Evolutionary conservation across 2,888 invertebrate genomes (phyloP), one percentile per base, ranked within the genome.

Genomic region (Epinotia demarniana): DNA sequence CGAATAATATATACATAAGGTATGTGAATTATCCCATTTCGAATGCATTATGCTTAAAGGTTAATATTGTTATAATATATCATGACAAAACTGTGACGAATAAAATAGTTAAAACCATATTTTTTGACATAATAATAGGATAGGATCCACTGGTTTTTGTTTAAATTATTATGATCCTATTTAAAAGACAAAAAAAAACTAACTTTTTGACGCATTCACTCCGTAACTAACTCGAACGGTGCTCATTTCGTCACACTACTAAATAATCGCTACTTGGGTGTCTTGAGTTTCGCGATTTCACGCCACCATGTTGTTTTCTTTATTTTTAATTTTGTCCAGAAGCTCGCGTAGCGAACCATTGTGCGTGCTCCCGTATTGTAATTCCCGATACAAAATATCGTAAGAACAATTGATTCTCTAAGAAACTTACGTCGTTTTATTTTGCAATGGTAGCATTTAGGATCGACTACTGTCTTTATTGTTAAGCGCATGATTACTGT

Each of bases 221-320:
- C 57, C 69, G 69, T 66, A 70, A 62, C 66, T 78, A 77, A 80
- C 81, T 79, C 78, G 79, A 79, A 79, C 81, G 83, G 86, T 86
- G 80, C 81, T 78, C 77, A 83, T 82, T 90, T 90, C 84, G 86
- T 78, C 72, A 83, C 78, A 86, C 87, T 80, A 75, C 82, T 78
- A 78, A 77, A 79, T 79, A 66, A 76, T 78, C 78, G 83, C 91
- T 83, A 85, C 90, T 88, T 89, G 91, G 92, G 92, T 89, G 92
- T 92, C 89, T 85, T 85, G 82, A 83, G 91, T 91, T 90, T 90
- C 89, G 90, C 88, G 91, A 84, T 82, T 84, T 89, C 86, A 88
- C 84, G 82, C 83, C 72, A 78, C 78, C 80, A 80, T 84, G 83
- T 87, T 86, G 82, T 86, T 80, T 80, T 80, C 83, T 81, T 80